Evolutionary conservation across 2,888 invertebrate genomes (phyloP).

Genomic region (Tenodera sinensis): DNA sequence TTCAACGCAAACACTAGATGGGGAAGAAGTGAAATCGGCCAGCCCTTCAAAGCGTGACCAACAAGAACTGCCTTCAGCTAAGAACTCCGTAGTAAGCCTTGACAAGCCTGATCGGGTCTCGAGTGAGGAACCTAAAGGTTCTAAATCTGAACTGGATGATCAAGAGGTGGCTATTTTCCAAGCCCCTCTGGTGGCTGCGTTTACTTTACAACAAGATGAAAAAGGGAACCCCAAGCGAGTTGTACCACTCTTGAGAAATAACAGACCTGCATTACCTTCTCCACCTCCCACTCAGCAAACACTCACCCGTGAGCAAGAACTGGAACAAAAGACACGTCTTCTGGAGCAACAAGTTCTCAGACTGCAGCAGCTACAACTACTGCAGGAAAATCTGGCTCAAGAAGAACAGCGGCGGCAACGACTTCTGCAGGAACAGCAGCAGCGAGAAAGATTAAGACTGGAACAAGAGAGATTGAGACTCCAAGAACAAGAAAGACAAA

Average conservation of each 20-base stretch:
- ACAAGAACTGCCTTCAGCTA: conserved; percentile 39
- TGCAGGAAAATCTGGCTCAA: conserved; percentile 44
- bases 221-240: conserved; percentile 75
- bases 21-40: background rate
- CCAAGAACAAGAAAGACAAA: conserved; percentile 24
- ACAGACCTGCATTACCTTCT: background rate
- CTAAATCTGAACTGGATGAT: conserved; percentile 59
- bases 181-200: conserved; percentile 78
- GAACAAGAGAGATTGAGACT: conserved; percentile 29
- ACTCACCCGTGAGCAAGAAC: conserved; percentile 41
- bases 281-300: conserved; percentile 43
- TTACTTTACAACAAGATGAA: conserved; percentile 80
- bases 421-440: conserved; percentile 37
- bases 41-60: conserved; percentile 47
- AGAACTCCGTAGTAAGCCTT: background rate
- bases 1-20: conserved; percentile 33
- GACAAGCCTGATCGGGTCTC: background rate
- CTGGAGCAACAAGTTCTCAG: conserved; percentile 67
- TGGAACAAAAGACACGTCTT: conserved; percentile 64
- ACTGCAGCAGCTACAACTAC: conserved; percentile 50
- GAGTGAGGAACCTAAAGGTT: background rate
- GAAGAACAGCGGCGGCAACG: conserved; percentile 43
- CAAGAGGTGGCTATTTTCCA: conserved; percentile 56
- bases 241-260: conserved; percentile 54
- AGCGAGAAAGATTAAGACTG: conserved; percentile 39